These are phyloP conservation scores for Plagiodera versicolora DNA, from an alignment of 2,888 invertebrate species.

Conservation along the genomic window DNA sequence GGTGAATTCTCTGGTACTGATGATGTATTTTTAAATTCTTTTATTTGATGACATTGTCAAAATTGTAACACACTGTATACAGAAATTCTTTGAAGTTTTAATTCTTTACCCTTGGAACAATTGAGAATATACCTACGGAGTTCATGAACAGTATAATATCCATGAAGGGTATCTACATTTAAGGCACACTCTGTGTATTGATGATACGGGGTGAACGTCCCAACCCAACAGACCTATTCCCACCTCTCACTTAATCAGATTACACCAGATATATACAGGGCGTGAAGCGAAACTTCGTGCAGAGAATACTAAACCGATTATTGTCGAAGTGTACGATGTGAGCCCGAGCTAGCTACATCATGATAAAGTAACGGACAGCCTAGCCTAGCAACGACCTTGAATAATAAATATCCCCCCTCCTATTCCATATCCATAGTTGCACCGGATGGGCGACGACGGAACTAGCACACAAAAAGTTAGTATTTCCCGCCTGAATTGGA, in stretches of 20 bases:
- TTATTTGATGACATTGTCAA: too few species aligned
- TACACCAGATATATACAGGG: slow-evolving; percentile 19
- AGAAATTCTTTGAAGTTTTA: too few species aligned
- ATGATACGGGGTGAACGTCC: not conserved
- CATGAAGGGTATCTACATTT: too few species aligned
- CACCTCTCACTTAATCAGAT: not conserved
- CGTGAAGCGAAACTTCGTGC: slow-evolving; percentile 5
- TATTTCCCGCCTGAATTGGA: slow-evolving; percentile 16
- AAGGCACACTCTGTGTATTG: too few species aligned
- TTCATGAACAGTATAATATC: too few species aligned
- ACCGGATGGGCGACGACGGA: slow-evolving; percentile 6
- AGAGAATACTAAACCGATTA: slow-evolving; percentile 7
- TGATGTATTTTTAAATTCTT: too few species aligned
- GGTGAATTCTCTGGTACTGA: too few species aligned
- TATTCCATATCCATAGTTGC: not conserved
- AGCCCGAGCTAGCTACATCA: slow-evolving; percentile 1
- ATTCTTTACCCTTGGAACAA: too few species aligned
- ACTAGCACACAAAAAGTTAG: slow-evolving; percentile 5
- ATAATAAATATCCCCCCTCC: slow-evolving; percentile 14
- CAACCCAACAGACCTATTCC: not conserved
- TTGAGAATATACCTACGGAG: too few species aligned
- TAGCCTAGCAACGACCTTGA: slow-evolving; percentile 25
- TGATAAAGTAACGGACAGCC: slow-evolving; percentile 5
- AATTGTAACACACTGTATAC: too few species aligned
- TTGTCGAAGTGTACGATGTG: slow-evolving; percentile 2